These are phyloP conservation scores for Climacteris rufus DNA, from an alignment of 2,113 vertebrate genomes.

Conservation along the genomic window DNA sequence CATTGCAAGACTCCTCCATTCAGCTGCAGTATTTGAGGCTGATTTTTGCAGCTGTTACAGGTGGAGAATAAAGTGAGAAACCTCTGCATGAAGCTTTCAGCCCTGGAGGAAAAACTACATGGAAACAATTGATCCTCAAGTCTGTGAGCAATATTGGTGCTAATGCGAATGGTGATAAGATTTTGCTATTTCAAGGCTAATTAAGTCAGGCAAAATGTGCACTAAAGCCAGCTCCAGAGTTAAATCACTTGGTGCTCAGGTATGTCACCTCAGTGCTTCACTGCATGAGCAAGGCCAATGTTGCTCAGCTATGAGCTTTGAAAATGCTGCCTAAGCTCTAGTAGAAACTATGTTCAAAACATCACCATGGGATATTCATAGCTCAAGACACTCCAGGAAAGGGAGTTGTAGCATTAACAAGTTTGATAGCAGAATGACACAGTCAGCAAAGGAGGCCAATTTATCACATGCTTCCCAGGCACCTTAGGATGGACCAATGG, in stretches of 20 bases:
- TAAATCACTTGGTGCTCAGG: fast-evolving
- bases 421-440: not conserved
- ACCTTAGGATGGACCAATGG: not conserved
- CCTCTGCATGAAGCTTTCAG: not conserved
- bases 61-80: not conserved
- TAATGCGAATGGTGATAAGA: not conserved
- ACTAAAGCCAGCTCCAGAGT: not conserved
- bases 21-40: not conserved
- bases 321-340: not conserved
- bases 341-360: not conserved
- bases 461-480: not conserved
- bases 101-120: not conserved
- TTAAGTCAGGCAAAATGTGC: not conserved
- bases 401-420: not conserved
- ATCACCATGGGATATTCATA: not conserved
- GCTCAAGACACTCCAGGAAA: not conserved
- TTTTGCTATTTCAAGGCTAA: not conserved
- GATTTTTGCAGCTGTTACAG: not conserved
- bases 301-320: not conserved
- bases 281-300: not conserved
- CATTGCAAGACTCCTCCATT: not conserved
- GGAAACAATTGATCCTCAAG: not conserved
- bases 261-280: not conserved
- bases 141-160: not conserved
- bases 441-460: not conserved